Evolutionary conservation across 2,113 vertebrate genomes (phyloP), one percentile per base, ranked within the genome.

Genomic region (Hyla sarda): DNA sequence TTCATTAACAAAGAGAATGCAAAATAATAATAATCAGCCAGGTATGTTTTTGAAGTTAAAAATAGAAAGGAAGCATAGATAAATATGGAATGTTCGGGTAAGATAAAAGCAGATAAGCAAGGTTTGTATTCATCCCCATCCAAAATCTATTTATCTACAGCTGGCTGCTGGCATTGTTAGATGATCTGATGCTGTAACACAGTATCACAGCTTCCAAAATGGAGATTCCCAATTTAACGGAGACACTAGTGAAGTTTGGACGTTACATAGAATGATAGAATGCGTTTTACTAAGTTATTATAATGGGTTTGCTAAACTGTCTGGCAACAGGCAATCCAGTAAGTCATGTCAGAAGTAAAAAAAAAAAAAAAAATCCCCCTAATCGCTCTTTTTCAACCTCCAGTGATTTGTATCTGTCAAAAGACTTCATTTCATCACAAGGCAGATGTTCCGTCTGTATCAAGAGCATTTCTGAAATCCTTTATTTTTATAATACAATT

Each of bases 391-490:
- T n/a, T n/a, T n/a, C n/a, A n/a, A n/a, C n/a, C 90, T 91, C 90
- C 88, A 82, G 89, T 93, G 93, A 94, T 95, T 93, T 94, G 94
- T 95, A 93, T 95, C 91, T 91, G 91, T 94, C 94, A 93, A 91
- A 93, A 93, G 91, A 92, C 92, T 94, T 95, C 95, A 94, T 95
- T 94, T 95, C 93, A 93, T 92, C 93, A 91, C 23, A n/a, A n/a
- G 92, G 92, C 93, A 94, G 90, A 94, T 94, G 92, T 90, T 93
- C 87, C 89, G 90, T 92, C 91, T 91, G 82, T 93, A 81, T 89
- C 88, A 89, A 87, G 83, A 88, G 85, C 87, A 84, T 91, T 88
- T 89, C 88, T 88, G 88, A 90, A 88, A 91, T 91, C 91, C 90
- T 93, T 92, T 90, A 90, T 93, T 94, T 93, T 90, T 88, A 90